These are phyloP conservation scores for Melanostoma mellinum DNA, from an alignment of 2,888 invertebrate genomes.

Conservation along the genomic window DNA sequence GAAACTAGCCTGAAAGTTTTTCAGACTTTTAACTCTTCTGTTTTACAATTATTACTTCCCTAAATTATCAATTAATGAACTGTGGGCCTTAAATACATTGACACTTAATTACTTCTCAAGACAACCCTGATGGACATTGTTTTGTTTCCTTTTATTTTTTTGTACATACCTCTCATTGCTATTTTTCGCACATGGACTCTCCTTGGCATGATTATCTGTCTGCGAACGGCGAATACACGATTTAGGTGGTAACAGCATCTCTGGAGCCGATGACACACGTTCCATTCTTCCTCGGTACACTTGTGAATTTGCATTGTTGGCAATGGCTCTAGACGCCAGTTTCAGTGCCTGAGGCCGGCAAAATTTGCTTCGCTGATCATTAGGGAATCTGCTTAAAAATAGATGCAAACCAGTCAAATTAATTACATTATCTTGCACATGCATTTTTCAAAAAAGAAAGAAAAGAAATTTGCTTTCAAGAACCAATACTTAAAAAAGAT, in stretches of 20 bases:
- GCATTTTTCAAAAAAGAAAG: slow-evolving; percentile 22
- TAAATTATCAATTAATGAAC: too few species aligned
- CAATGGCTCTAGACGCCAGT: slow-evolving; percentile 80
- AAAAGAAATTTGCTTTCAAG: neutral
- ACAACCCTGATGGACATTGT: slow-evolving; percentile 9
- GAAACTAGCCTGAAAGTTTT: too few species aligned
- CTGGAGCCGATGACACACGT: slow-evolving; percentile 78
- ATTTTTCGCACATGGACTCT: slow-evolving; percentile 38
- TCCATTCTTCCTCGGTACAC: slow-evolving; percentile 74
- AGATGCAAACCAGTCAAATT: slow-evolving; percentile 29
- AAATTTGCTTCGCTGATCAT: slow-evolving; percentile 79
- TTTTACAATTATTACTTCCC: too few species aligned
- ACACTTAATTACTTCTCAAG: too few species aligned
- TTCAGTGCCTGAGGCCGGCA: slow-evolving; percentile 81
- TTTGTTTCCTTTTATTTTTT: neutral
- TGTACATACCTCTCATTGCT: slow-evolving; percentile 54
- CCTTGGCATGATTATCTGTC: slow-evolving; percentile 39
- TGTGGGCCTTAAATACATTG: too few species aligned
- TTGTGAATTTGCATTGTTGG: slow-evolving; percentile 77
- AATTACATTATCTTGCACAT: slow-evolving; percentile 25
- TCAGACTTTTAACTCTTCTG: too few species aligned
- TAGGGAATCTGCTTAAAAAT: slow-evolving; percentile 78
- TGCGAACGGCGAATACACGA: slow-evolving; percentile 82
- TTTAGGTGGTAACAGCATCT: slow-evolving; percentile 82
- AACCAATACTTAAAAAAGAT: too few species aligned